A percentile compares a stretch with the other conserved stretches of the same genome.
Conservation (phyloP, 2,797 vertebrate genomes). For the Anguilla obscura region DNA sequence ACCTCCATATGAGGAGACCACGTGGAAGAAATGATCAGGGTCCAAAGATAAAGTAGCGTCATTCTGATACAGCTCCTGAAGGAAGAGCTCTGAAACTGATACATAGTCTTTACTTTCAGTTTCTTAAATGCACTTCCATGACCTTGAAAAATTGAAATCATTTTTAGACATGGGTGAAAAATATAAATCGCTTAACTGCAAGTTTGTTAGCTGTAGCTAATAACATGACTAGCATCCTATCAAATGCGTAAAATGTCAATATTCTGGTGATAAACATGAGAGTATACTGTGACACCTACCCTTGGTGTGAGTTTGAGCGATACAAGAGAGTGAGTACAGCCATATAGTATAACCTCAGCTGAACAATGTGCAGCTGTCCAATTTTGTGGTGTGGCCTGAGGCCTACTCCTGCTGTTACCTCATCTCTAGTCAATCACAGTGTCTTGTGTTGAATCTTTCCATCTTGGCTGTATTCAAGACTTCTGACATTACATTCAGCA, state of each 20-base stretch:
- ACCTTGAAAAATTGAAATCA: not conserved
- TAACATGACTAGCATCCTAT: not conserved
- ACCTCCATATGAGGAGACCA: not conserved
- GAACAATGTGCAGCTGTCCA: not conserved
- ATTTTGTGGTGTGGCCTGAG: not conserved
- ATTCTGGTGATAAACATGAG: not conserved
- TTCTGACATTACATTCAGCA: not conserved
- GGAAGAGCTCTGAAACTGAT: not conserved
- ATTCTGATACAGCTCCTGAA: slow-evolving; percentile 9
- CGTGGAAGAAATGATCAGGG: not conserved
- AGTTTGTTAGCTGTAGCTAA: not conserved
- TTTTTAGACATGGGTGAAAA: not conserved
- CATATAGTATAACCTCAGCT: slow-evolving; percentile 1
- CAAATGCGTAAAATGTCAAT: not conserved
- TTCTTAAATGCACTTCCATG: not conserved
- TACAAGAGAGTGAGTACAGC: not conserved
- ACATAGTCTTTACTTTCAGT: not conserved
- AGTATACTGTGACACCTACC: not conserved
- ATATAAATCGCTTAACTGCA: not conserved
- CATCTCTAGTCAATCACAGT: not conserved
- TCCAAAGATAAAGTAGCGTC: not conserved
- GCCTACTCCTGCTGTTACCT: slow-evolving; percentile 23
- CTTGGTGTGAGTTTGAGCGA: not conserved
- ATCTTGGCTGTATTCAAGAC: not conserved
- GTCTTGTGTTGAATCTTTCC: slow-evolving; percentile 12